Evolutionary conservation across 1,140 invertebrate genomes (phyloP), one percentile per base, ranked within the genome.

Genomic region (Meloidogyne floridensis): DNA sequence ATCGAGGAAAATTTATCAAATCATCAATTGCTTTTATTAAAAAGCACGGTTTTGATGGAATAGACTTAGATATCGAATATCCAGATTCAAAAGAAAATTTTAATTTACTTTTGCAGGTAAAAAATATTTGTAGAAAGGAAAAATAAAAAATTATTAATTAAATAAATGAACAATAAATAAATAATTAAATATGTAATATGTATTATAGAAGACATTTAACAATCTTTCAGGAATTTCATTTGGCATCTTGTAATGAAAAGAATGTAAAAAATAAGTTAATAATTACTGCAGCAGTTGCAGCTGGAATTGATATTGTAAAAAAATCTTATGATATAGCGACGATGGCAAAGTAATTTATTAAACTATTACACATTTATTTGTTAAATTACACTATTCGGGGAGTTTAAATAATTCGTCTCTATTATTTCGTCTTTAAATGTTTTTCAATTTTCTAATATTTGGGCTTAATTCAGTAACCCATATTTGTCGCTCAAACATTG

Each of bases 1-100:
- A 56, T 32, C 81, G 88, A 56, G 65, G 77, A 56, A 87, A 74
- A 11, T 89, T 89, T 85, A 90, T 89, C 56, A 72, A 87, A 32
- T 90, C 88, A 18, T 82, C 89, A 43, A 89, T 89, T 59, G 75
- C 74, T 13, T 88, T 89, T 77, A 83, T 90, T 20, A 43, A 86
- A 32, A 80, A 86, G 42, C 82, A 87, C 69, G 82, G 80, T 18
- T 90, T 90, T 81, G 87, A 91, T 73, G 87, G 88, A 32, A 91
- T 97, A 51, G 95, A 97, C 88, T 93, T 97, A 82, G 95, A 97
- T 92, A 97, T 96, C 96, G 96, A 98, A 91, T 98, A 97, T 91
- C 96, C 96, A 0, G 94, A 95, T 51, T 96, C 97, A 87, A 97
- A 97, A 91, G 94, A 95, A 89, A 97, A 97, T 91, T 97, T 93